Evolutionary conservation across 2,113 vertebrate genomes (phyloP).

Genomic region (Larimichthys polyactis): DNA sequence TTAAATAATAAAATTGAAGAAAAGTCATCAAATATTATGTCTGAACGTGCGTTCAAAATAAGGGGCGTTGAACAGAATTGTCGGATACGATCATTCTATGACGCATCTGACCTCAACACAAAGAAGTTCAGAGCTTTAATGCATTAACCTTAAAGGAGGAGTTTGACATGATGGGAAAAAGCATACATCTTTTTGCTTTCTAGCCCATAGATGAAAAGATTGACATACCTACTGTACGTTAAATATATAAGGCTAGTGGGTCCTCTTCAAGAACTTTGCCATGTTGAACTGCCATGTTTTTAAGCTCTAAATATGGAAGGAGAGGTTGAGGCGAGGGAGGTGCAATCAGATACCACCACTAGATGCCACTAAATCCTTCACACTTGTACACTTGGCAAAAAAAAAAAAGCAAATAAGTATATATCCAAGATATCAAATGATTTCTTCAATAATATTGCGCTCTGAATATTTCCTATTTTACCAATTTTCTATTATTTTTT

Average conservation of each 20-base stretch:
- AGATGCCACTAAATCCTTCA: no score
- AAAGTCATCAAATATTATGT: conserved; percentile 12
- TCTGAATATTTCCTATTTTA: neutral
- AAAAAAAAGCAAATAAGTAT: neutral
- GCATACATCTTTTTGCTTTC: neutral
- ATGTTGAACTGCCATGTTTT: no score
- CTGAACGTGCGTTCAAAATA: conserved; percentile 1
- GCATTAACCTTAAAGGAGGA: neutral
- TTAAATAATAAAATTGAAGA: conserved; percentile 9
- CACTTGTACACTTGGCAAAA: neutral
- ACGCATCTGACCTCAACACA: neutral
- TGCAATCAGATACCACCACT: no score
- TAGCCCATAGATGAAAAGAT: neutral
- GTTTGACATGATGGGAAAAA: neutral
- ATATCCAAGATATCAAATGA: neutral
- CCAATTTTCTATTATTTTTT: neutral
- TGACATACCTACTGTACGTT: neutral
- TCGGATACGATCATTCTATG: neutral
- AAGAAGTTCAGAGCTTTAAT: neutral
- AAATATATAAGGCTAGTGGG: neutral
- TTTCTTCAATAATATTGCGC: neutral
- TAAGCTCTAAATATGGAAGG: no score
- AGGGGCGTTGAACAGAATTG: neutral
- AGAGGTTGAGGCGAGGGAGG: no score
- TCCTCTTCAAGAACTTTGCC: no score